Evolutionary conservation across 2,888 invertebrate species (phyloP), one percentile per base, ranked within the genome.

Genomic region (Mythimna impura): DNA sequence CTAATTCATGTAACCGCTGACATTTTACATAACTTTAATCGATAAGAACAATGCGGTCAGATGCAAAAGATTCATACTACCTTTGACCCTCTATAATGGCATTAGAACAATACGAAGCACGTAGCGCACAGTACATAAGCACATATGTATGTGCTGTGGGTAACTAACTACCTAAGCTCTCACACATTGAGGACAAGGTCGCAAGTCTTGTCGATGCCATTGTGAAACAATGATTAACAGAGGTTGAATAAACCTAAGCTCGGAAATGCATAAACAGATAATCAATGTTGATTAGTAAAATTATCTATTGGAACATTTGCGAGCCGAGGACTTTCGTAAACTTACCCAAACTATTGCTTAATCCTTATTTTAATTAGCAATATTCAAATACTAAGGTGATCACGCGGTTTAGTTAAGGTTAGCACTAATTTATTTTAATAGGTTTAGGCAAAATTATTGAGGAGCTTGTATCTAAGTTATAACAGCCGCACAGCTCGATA

Each of bases 121-220:
- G 61, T 52, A 67, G 69, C 12, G 58, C 60, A 65, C 58, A 40
- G 58, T 72, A 40, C 14, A 61, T 61, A 61, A 7, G 40, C 14
- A 36, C 60, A 58, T 58, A 55, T 14, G 25, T 58, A 76, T 73
- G 74, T 84, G 82, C 72, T 73, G 71, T 63, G 78, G 68, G 67
- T 83, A 74, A 40, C 81, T 88, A 86, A 52, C 82, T 87, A 20
- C 47, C 47, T 47, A 86, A 89, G 88, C 89, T 88, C 85, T 71
- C 82, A 76, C 81, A 89, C 78, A 91, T 90, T 87, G 89, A 78
- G 91, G 86, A 91, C 92, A 90, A 92, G 92, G 92, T 83, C 87
- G 78, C 71, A 81, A 80, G 81, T 81, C 82, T 85, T 71, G 66
- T 76, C 75, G 81, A 71, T 83, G 65, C 75, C 63, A 87, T 90